Evolutionary conservation across 2,888 invertebrate species (phyloP), one percentile per base, ranked within the genome.

Genomic region (Caprella mutica): DNA sequence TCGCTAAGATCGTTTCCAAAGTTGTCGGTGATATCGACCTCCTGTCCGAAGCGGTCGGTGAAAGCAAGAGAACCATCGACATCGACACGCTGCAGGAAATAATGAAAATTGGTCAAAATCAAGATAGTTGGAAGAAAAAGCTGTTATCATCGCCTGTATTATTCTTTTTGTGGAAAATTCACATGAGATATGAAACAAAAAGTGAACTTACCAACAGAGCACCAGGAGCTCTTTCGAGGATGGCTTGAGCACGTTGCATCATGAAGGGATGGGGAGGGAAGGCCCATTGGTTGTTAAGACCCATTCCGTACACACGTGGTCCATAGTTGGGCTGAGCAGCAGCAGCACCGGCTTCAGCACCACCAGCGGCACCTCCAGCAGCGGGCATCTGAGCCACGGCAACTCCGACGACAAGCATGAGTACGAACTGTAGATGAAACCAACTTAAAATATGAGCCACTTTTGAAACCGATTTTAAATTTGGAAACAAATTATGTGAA

Each of bases 201-300:
- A n/a, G n/a, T n/a, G n/a, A n/a, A 60, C 59, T 60, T 53, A 60
- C 59, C 21, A 60, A 48, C 6, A 56, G 46, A 30, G 46, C 46
- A n/a, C 42, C 53, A 12, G 56, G 52, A 23, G 39, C 39, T 14
- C 24, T 12, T 24, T 52, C 42, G 48, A 44, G 53, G 35, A 56
- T 17, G 3, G 35, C 40, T 1, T 44, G n/a, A 12, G 59, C 59
- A 3, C 53, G 29, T 12, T 30, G 39, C 40, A 60, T 43, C 33
- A 48, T 4, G 23, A 53, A 26, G 12, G 52, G 56, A 51, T 60
- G 52, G 23, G 52, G 56, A 30, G 52, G 59, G 33, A 60, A 19
- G 26, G 59, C 56, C 24, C 38, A 60, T 14, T 30, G 52, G 53
- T 60, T 60, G 40, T 60, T 60, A 38, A 39, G 35, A 19, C 59